Percentiles rank a stretch among this genome's conserved stretches.
Evolutionary conservation across 92 coral and sea anemone genomes (phyloP).

Genomic region (Micromussa lordhowensis): DNA sequence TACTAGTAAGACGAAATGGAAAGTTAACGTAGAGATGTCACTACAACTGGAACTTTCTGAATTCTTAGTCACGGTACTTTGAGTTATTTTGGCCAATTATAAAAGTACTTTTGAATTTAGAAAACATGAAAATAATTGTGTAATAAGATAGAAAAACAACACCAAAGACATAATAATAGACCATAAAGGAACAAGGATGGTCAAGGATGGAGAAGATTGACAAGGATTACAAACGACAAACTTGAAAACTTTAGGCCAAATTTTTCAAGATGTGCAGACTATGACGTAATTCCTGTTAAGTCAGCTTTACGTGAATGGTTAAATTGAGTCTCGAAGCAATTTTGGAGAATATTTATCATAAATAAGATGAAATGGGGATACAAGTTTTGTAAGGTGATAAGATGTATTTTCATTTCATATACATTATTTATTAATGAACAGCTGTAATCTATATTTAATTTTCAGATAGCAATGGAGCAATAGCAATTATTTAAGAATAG

Average conservation of each 20-base stretch:
- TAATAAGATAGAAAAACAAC: too few relatives aligned
- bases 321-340: background rate
- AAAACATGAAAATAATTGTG: too few relatives aligned
- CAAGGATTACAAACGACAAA: too few relatives aligned
- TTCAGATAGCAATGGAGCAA: background rate
- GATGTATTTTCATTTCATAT: background rate
- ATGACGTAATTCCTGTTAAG: background rate
- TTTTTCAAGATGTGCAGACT: too few relatives aligned
- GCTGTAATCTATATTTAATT: background rate
- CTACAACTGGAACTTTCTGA: background rate
- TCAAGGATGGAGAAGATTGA: too few relatives aligned
- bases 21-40: background rate
- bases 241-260: too few relatives aligned
- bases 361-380: background rate
- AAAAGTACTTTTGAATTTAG: too few relatives aligned
- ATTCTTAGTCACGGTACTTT: too few relatives aligned
- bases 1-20: background rate
- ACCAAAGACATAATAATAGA: too few relatives aligned
- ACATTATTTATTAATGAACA: background rate
- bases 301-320: background rate
- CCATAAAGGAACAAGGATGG: too few relatives aligned
- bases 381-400: background rate
- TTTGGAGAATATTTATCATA: background rate
- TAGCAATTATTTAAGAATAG: background rate
- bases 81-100: too few relatives aligned